phyloP scores from a whole-genome alignment of 2,888 invertebrate genomes.

The Meteorus cinctellus region DNA sequence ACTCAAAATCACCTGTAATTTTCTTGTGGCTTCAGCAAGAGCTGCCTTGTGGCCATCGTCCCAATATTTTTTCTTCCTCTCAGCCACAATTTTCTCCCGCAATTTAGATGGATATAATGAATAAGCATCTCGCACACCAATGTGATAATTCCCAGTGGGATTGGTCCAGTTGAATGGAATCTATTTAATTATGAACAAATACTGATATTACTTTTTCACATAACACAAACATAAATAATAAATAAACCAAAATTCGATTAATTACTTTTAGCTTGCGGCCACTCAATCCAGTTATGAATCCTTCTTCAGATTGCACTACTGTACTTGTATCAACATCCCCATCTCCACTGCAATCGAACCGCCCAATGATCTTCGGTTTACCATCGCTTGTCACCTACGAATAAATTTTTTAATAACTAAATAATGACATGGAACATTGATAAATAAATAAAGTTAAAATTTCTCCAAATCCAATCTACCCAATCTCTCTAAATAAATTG shows the following conservation, averaged over 20 bases:
- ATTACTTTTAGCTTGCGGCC: constrained; percentile 90
- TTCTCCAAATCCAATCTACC: background rate
- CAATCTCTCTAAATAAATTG: background rate
- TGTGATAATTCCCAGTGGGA: constrained; percentile 87
- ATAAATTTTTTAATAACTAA: constrained; percentile 36
- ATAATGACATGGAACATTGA: constrained; percentile 14
- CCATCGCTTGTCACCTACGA: constrained; percentile 89
- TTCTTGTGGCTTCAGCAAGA: constrained; percentile 84
- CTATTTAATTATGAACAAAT: constrained; percentile 72
- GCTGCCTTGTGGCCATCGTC: constrained; percentile 87
- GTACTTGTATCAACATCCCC: constrained; percentile 96
- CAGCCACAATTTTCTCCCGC: constrained; percentile 86
- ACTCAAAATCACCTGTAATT: constrained; percentile 76
- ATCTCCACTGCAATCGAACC: constrained; percentile 96
- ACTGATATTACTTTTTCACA: constrained; percentile 16
- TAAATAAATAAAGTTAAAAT: background rate
- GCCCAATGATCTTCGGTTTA: constrained; percentile 92
- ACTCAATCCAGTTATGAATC: constrained; percentile 87
- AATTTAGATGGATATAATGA: constrained; percentile 91
- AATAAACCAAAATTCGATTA: constrained; percentile 28
- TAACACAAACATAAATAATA: constrained; percentile 6
- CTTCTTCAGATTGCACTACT: constrained; percentile 81
- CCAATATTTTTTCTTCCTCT: constrained; percentile 87
- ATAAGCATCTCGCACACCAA: constrained; percentile 90
- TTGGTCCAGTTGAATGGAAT: constrained; percentile 89